Evolutionary conservation across 2,888 invertebrate species (phyloP), one percentile per base, ranked within the genome.

Genomic region (Epistrophe grossulariae): DNA sequence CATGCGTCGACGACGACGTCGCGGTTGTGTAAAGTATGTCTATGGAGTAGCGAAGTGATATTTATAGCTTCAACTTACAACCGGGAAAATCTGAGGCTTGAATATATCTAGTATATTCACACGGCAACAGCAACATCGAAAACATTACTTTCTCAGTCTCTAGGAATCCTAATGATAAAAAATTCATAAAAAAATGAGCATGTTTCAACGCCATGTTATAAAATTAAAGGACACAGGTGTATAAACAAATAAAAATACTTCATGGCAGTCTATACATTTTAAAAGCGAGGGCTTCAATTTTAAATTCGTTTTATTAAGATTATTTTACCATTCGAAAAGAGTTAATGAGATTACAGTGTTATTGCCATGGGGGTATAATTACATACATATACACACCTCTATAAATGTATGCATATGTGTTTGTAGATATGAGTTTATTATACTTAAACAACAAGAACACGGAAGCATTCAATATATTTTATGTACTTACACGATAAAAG

Each of bases 61-160:
- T 68, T 68, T 68, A 68, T 68, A 66, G 48, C 66, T 28, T 64
- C 5, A 24, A 19, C 62, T 28, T 66, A 35, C 38, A 35, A 55
- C 15, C 13, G 24, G 45, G 43, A 4, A 40, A 43, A 43, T 40
- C 50, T 50, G 50, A 45, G 40, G 31, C 64, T 68, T 50, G 19
- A 50, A 38, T 13, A 3, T 68, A 19, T 38, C 35, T 15, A 15
- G 35, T n/a, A 66, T 35, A 35, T 64, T 48, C 13, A 31, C 66
- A 66, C 19, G 50, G 50, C 13, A 28, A 66, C 19, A 35, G 50
- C 13, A 28, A 38, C 45, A 50, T 13, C 19, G 17, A 13, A 35
- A 28, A 19, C 17, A 6, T 38, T 50, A 68, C n/a, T 31, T 68
- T 50, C 48, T 8, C 8, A 1, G 2, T 11, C 2, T 11, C 0